Conservation (phyloP, 1,140 invertebrate species). For the Euwallacea similis region DNA sequence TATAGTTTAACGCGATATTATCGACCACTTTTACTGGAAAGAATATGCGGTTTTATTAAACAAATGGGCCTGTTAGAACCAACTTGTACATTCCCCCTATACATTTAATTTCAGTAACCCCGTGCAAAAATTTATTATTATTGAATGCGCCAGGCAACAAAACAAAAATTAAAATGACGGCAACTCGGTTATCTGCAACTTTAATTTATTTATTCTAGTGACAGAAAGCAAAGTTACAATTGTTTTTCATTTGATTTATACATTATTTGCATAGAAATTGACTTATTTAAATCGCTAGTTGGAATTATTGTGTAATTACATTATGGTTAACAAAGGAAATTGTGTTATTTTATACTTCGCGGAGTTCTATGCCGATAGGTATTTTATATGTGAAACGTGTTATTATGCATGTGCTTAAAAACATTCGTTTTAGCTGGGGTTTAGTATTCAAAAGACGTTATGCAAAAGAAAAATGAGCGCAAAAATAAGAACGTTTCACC, state of each 20-base stretch:
- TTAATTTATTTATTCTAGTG: slow-evolving; percentile 33
- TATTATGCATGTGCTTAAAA: not conserved
- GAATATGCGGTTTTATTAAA: no score
- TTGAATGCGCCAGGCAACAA: slow-evolving; percentile 1
- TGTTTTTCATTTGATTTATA: slow-evolving; percentile 37
- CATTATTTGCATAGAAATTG: slow-evolving; percentile 36
- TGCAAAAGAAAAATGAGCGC: slow-evolving; percentile 21
- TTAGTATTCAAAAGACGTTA: slow-evolving; percentile 26
- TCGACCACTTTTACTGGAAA: no score
- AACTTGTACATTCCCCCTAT: no score
- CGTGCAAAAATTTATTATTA: not conserved
- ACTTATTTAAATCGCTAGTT: slow-evolving; percentile 25
- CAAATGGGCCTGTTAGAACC: no score
- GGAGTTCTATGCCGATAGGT: no score
- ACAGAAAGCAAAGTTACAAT: slow-evolving; percentile 35
- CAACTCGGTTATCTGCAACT: slow-evolving; percentile 28
- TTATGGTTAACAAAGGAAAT: no score
- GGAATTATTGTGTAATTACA: slow-evolving; percentile 6
- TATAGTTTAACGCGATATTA: no score
- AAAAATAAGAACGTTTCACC: slow-evolving; percentile 26
- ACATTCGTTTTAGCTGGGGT: not conserved
- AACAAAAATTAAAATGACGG: slow-evolving; percentile 21
- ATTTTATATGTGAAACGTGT: no score
- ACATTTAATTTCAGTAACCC: not conserved
- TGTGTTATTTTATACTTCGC: no score